Conservation (phyloP, 2,113 vertebrate genomes). For the Edolisoma coerulescens region DNA sequence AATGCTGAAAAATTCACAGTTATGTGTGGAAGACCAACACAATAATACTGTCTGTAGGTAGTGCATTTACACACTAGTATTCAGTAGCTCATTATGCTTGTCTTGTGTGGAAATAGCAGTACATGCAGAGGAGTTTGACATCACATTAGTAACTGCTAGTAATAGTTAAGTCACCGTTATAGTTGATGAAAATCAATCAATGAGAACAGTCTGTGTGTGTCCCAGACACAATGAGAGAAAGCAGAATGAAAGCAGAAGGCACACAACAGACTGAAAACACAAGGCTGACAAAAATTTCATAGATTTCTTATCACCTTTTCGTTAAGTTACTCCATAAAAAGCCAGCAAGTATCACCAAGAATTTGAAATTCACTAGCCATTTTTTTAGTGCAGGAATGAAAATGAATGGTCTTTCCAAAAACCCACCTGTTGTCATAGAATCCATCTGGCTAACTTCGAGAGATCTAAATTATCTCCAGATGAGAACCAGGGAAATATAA, state of each 20-base stretch:
- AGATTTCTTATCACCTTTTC: neutral
- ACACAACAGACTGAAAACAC: neutral
- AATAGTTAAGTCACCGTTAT: neutral
- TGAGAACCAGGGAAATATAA: neutral
- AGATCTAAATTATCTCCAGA: neutral
- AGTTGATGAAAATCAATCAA: neutral
- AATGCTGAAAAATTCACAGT: neutral
- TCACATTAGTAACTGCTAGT: neutral
- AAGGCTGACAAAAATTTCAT: neutral
- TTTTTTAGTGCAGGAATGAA: neutral
- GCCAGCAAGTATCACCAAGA: neutral
- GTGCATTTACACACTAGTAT: neutral
- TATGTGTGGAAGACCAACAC: neutral
- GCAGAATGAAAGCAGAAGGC: neutral
- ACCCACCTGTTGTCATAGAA: neutral
- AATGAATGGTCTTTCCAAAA: neutral
- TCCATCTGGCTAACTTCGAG: neutral
- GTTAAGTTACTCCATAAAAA: neutral
- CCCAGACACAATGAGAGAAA: neutral
- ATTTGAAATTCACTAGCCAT: neutral
- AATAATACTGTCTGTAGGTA: too few relatives aligned
- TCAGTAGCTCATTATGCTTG: neutral
- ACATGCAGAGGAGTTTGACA: neutral
- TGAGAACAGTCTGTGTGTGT: neutral
- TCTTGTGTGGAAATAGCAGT: neutral